Evolutionary conservation across 2,797 vertebrate genomes (phyloP), one percentile per base, ranked within the genome.

Genomic region (Thamnophis elegans): DNA sequence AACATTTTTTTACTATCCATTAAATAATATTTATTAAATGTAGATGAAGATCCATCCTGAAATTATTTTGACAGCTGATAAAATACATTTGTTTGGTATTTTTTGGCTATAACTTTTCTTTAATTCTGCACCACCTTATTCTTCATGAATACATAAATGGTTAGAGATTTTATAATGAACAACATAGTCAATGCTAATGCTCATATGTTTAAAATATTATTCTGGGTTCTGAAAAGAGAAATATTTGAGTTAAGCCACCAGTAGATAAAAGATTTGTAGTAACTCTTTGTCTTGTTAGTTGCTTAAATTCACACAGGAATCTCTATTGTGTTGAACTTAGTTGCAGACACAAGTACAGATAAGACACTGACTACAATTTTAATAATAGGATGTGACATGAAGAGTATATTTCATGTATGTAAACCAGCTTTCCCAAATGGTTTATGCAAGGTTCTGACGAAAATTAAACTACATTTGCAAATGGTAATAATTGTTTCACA

Each of bases 1-100:
- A 88, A 89, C 89, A 88, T 94, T 96, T 96, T 96, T 42, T 94
- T 65, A 90, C 95, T 92, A 88, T 90, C 54, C 85, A 92, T 88
- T 60, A 58, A 87, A 86, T 16, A 94, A 87, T 95, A 93, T 68
- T 88, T 85, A 92, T 93, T 94, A 94, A 53, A 87, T 26, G 89
- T 93, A 32, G 3, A 1, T 94, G 95, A 94, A 87, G 91, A 92
- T 65, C 89, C 93, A 28, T 92, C 91, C 92, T 93, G 93, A 96
- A 94, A 94, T 94, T 1, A 65, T 91, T 95, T 87, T 87, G 94
- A 92, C 93, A 95, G 91, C 58, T 92, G 78, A 91, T 95, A 16
- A 28, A 92, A 91, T 60, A 78, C 94, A 53, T 0, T 85, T 92
- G 0, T 91, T 93, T 91, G 88, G 28, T 92, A 36, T 91, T 95